These are phyloP conservation scores for Netelia virgata DNA, from an alignment of 2,888 invertebrate species.

Conservation along the genomic window DNA sequence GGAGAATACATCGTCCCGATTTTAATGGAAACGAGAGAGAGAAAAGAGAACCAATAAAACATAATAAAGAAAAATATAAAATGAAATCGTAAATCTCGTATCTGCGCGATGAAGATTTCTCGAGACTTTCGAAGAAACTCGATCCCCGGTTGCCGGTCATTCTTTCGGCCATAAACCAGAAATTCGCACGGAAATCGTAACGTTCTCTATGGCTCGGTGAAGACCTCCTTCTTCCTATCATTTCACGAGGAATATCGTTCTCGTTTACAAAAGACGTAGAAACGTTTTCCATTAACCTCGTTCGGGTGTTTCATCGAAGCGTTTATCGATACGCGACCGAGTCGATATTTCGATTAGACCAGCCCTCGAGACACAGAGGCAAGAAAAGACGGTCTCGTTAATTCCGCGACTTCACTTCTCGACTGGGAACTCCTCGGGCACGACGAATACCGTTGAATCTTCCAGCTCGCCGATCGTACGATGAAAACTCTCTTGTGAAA, in stretches of 20 bases:
- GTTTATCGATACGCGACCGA: conserved; percentile 26
- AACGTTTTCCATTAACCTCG: conserved; percentile 38
- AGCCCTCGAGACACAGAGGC: not conserved
- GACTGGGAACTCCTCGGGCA: too few relatives aligned
- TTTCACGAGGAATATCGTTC: not conserved
- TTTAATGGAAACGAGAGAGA: not conserved
- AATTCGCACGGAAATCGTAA: not conserved
- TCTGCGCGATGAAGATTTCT: not conserved
- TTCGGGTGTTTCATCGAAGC: conserved; percentile 28
- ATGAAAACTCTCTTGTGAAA: not conserved
- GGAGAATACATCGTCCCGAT: not conserved
- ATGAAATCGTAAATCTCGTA: not conserved
- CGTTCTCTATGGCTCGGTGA: not conserved
- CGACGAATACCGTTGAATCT: too few relatives aligned
- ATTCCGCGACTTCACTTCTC: too few relatives aligned
- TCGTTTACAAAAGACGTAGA: not conserved
- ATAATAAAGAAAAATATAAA: not conserved
- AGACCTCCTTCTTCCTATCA: not conserved
- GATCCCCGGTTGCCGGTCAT: not conserved
- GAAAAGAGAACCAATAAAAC: not conserved
- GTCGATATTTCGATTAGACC: conserved; percentile 57
- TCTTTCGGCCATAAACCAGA: not conserved
- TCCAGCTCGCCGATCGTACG: not conserved
- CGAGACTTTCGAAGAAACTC: conserved; percentile 9
- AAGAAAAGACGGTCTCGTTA: too few relatives aligned